phyloP scores from a whole-genome alignment of 2,797 vertebrate species.

The Tapera naevia region DNA sequence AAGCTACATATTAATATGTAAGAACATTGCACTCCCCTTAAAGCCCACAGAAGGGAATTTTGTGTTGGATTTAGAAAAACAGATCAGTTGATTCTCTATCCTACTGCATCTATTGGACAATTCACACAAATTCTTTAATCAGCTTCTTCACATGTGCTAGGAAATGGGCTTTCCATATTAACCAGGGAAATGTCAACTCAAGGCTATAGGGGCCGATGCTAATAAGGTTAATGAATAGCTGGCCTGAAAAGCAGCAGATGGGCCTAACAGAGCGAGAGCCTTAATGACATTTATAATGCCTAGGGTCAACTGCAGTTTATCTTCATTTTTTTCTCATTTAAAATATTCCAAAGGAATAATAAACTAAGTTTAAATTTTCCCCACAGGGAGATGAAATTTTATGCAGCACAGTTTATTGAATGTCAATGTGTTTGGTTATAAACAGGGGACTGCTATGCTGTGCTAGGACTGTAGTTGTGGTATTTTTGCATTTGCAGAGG shows the following conservation, averaged over 20 bases:
- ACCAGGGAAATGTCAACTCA: slow-evolving; percentile 74
- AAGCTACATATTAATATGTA: background rate
- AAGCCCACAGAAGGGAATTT: slow-evolving; percentile 27
- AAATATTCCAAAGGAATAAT: slow-evolving; percentile 76
- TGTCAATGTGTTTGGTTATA: slow-evolving; percentile 68
- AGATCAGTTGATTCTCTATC: background rate
- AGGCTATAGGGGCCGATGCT: slow-evolving; percentile 72
- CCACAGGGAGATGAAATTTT: slow-evolving; percentile 73
- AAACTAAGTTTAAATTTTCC: slow-evolving; percentile 73
- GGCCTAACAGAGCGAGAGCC: slow-evolving; percentile 58
- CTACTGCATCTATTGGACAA: slow-evolving; percentile 47
- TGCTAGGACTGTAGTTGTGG: background rate
- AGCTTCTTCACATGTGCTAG: slow-evolving; percentile 49
- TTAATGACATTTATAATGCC: slow-evolving; percentile 77
- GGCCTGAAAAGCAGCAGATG: slow-evolving; percentile 77
- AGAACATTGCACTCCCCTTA: background rate
- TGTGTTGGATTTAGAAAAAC: background rate
- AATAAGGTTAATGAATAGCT: slow-evolving; percentile 81
- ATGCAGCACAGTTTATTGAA: slow-evolving; percentile 72
- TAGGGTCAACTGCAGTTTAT: slow-evolving; percentile 75
- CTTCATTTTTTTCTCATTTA: slow-evolving; percentile 77
- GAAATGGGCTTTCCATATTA: slow-evolving; percentile 69
- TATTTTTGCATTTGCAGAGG: slow-evolving; percentile 29
- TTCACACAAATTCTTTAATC: slow-evolving; percentile 66
- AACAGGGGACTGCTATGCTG: slow-evolving; percentile 24